A percentile compares a stretch with the other conserved stretches of the same genome.
phyloP scores from a whole-genome alignment of 2,888 invertebrate genomes.

The Trilocha varians region DNA sequence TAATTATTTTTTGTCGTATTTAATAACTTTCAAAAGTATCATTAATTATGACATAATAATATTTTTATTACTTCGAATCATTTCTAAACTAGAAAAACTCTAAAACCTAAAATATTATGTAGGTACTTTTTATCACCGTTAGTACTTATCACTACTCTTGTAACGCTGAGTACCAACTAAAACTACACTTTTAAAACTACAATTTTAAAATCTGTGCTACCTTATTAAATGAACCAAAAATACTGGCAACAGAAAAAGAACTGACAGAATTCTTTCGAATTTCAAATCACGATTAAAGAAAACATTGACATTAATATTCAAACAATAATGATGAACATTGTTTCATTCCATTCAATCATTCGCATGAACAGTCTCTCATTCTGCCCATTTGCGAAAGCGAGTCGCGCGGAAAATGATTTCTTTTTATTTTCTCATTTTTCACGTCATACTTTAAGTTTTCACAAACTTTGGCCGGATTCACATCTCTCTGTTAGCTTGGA shows the following conservation, averaged over 20 bases:
- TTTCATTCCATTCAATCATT: conserved; percentile 69
- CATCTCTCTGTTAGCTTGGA: conserved; percentile 16
- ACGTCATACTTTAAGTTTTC: conserved; percentile 68
- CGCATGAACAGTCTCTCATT: conserved; percentile 63
- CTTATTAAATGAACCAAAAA: no score
- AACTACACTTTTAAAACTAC: no score
- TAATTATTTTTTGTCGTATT: no score
- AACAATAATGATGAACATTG: conserved; percentile 46
- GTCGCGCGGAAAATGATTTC: conserved; percentile 73
- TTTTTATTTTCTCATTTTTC: conserved; percentile 71
- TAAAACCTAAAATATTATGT: not conserved
- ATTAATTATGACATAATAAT: not conserved
- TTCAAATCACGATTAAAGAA: no score
- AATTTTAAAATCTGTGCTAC: no score
- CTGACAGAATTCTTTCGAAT: not conserved
- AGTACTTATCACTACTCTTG: no score
- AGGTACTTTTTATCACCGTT: not conserved
- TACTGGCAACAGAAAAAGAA: no score
- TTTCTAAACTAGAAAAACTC: not conserved
- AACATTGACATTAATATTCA: conserved; percentile 1
- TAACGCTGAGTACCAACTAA: conserved; percentile 2
- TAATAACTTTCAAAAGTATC: no score
- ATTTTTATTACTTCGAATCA: not conserved
- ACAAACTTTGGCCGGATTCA: conserved; percentile 40
- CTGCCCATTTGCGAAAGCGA: conserved; percentile 73